Evolutionary conservation across 2,888 invertebrate species (phyloP).

Genomic region (Drosophila hawaiiensis): DNA sequence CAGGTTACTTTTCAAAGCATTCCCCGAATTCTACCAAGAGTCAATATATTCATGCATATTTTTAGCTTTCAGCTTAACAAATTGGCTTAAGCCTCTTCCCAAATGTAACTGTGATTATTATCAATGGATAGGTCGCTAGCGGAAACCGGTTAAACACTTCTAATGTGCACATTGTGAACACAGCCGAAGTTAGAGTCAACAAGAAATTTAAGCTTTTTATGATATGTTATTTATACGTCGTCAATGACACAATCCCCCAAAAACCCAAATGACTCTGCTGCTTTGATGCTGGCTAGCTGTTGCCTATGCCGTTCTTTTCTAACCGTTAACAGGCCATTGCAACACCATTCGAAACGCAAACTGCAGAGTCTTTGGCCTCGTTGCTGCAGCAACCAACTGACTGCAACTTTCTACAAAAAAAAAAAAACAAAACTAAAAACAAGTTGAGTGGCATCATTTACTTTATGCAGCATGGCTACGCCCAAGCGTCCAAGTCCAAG

Average conservation of each 20-base stretch:
- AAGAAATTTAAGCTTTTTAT: slow-evolving; percentile 42
- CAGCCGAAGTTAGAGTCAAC: slow-evolving; percentile 4
- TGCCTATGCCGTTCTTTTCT: slow-evolving; percentile 69
- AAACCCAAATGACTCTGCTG: slow-evolving; percentile 43
- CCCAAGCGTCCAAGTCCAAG: slow-evolving; percentile 32
- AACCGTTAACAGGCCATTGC: slow-evolving; percentile 66
- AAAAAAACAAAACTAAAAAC: slow-evolving; percentile 20
- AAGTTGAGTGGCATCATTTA: slow-evolving; percentile 68
- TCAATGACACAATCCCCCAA: slow-evolving; percentile 65
- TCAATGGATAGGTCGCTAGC: slow-evolving; percentile 31
- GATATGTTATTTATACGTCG: slow-evolving; percentile 58
- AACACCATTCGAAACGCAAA: slow-evolving; percentile 56
- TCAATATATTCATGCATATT: slow-evolving; percentile 45
- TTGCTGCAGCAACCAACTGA: slow-evolving; percentile 22
- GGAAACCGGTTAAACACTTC: slow-evolving; percentile 66
- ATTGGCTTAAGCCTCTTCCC: slow-evolving; percentile 36
- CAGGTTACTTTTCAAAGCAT: slow-evolving; percentile 9
- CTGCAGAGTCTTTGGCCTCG: slow-evolving; percentile 23
- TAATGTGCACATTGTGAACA: slow-evolving; percentile 37
- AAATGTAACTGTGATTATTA: slow-evolving; percentile 71
- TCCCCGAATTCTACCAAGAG: slow-evolving; percentile 6
- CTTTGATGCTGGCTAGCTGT: slow-evolving; percentile 18
- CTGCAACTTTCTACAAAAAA: slow-evolving; percentile 71
- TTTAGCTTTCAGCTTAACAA: slow-evolving; percentile 20
- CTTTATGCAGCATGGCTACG: slow-evolving; percentile 57